phyloP scores from a whole-genome alignment of 2,888 invertebrate genomes.

The Candidula unifasciata region DNA sequence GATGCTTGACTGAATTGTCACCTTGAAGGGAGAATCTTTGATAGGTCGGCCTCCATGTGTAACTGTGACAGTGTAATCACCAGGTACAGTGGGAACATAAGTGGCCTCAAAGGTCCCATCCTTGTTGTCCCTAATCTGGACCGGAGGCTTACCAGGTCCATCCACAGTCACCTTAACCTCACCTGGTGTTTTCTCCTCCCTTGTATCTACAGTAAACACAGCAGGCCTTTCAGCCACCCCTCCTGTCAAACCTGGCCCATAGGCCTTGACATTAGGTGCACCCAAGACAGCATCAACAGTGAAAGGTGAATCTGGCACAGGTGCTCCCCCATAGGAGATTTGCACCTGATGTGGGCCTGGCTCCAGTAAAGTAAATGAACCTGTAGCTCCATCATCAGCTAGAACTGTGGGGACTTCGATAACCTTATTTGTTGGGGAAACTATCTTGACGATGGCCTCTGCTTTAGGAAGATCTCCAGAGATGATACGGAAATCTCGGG shows the following conservation, averaged over 20 bases:
- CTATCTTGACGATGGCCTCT: slow-evolving; percentile 68
- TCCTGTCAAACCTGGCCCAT: slow-evolving; percentile 9
- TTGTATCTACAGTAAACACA: slow-evolving; percentile 89
- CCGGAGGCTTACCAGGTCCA: slow-evolving; percentile 77
- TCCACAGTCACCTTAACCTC: slow-evolving; percentile 76
- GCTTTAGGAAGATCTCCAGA: slow-evolving; percentile 72
- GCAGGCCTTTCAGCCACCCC: slow-evolving; percentile 85
- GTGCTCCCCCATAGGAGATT: slow-evolving; percentile 74
- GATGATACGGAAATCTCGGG: slow-evolving; percentile 78
- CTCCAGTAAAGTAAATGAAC: slow-evolving; percentile 75
- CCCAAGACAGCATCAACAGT: slow-evolving; percentile 75
- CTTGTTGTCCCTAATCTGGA: slow-evolving; percentile 76
- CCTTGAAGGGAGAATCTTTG: slow-evolving; percentile 73
- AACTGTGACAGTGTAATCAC: slow-evolving; percentile 78
- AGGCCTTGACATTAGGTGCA: slow-evolving; percentile 66
- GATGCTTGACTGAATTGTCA: slow-evolving; percentile 64
- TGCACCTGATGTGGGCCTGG: slow-evolving; percentile 78
- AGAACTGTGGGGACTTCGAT: slow-evolving; percentile 83
- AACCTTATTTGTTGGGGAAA: slow-evolving; percentile 76
- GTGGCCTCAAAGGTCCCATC: slow-evolving; percentile 77
- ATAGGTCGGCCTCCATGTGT: slow-evolving; percentile 74
- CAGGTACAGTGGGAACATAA: slow-evolving; percentile 76
- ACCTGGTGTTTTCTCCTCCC: slow-evolving; percentile 86
- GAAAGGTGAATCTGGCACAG: slow-evolving; percentile 76
- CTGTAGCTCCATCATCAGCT: slow-evolving; percentile 80